Conservation (phyloP, 1,140 invertebrate genomes). For the Solen grandis region DNA sequence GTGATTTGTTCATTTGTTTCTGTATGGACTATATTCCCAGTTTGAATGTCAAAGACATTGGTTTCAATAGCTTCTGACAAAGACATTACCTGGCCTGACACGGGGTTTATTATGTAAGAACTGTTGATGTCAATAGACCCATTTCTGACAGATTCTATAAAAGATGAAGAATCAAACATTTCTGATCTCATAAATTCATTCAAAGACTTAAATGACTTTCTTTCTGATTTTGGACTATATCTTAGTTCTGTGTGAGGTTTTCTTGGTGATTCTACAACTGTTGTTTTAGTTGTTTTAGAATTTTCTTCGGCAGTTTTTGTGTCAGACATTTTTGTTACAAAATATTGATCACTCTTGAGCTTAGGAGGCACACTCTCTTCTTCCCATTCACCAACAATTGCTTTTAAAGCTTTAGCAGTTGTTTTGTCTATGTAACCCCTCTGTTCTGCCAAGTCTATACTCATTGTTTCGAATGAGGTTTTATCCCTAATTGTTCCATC, state of each 20-base stretch:
- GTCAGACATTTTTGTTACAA: too few species aligned
- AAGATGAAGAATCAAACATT: conserved; percentile 18
- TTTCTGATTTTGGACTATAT: too few species aligned
- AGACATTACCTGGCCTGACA: conserved; percentile 84
- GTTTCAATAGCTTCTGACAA: conserved; percentile 92
- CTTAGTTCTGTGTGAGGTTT: too few species aligned
- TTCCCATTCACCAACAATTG: conserved; percentile 66
- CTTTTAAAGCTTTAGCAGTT: conserved; percentile 67
- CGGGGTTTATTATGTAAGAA: conserved; percentile 73
- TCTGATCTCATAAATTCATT: conserved; percentile 43
- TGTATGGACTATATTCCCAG: conserved; percentile 85
- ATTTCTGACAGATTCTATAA: conserved; percentile 72
- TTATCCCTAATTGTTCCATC: conserved; percentile 85
- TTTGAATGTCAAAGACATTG: conserved; percentile 90
- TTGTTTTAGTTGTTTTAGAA: conserved; percentile 14
- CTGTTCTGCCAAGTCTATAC: conserved; percentile 88
- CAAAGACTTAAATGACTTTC: conserved; percentile 11
- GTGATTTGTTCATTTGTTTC: conserved; percentile 69
- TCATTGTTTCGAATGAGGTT: conserved; percentile 87
- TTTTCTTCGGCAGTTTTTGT: too few species aligned
- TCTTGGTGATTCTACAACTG: conserved; percentile 1
- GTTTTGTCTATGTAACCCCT: conserved; percentile 86
- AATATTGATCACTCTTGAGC: too few species aligned
- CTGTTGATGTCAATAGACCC: conserved; percentile 71
- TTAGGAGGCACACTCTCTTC: too few species aligned